Conservation (phyloP, 2,888 invertebrate species). For the Seira sanloemensis region DNA sequence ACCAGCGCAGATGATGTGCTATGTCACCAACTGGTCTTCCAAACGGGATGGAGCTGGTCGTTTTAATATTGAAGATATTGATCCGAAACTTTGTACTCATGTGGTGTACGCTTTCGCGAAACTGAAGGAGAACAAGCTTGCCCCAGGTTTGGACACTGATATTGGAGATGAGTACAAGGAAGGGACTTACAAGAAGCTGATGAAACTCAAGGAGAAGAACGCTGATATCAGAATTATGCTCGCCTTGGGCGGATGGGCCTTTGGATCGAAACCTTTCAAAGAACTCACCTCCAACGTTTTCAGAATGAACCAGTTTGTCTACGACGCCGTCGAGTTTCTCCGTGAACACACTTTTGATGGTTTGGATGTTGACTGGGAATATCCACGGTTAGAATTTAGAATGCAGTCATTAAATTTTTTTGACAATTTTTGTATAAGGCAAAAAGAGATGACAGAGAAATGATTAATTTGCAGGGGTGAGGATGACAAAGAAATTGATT, state of each 20-base stretch:
- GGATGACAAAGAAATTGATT: conserved; percentile 90
- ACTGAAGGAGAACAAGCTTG: conserved; percentile 88
- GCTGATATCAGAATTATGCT: conserved; percentile 85
- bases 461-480: conserved; percentile 74
- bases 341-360: conserved; percentile 94
- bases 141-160: conserved; percentile 86
- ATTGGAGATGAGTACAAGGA: conserved; percentile 78
- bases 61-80: conserved; percentile 92
- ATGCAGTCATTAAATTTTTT: neutral
- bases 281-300: conserved; percentile 93
- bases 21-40: conserved; percentile 96
- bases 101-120: conserved; percentile 96
- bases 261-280: conserved; percentile 95
- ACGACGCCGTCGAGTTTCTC: conserved; percentile 94
- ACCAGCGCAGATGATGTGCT: conserved; percentile 93
- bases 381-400: conserved; percentile 81
- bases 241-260: conserved; percentile 93
- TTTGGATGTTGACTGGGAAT: conserved; percentile 95
- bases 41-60: conserved; percentile 92
- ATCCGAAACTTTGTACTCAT: conserved; percentile 93
- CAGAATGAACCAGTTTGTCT: conserved; percentile 96
- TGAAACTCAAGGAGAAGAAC: conserved; percentile 90
- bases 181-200: conserved; percentile 87
- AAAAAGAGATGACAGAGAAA: neutral
- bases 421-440: neutral